Conservation (phyloP, 2,797 vertebrate genomes). For the Pipistrellus kuhlii region DNA sequence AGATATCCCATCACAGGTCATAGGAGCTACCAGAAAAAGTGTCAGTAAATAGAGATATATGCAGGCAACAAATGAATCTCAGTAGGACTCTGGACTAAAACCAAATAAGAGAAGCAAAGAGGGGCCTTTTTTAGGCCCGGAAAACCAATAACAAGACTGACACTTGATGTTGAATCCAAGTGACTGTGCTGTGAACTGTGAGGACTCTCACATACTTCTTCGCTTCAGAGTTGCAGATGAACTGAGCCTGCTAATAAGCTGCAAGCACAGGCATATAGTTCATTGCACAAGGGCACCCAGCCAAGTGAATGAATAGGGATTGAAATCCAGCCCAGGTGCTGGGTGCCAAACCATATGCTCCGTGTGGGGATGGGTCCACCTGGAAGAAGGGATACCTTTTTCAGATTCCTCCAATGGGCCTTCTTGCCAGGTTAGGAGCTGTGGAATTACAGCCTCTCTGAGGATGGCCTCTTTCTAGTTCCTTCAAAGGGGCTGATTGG, state of each 20-base stretch:
- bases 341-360: not conserved
- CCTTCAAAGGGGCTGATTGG: not conserved
- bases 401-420: not conserved
- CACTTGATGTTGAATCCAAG: not conserved
- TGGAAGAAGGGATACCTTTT: not conserved
- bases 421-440: not conserved
- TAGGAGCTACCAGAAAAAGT: not conserved
- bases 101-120: not conserved
- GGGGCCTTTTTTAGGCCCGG: not conserved
- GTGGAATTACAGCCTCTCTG: not conserved
- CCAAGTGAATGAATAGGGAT: not conserved
- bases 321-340: slow-evolving; percentile 15
- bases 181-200: not conserved
- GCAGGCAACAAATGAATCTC: not conserved
- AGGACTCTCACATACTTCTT: not conserved
- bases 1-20: not conserved
- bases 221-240: not conserved
- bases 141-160: not conserved
- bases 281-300: not conserved
- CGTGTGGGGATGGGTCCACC: not conserved
- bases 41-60: not conserved
- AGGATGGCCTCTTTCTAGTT: not conserved
- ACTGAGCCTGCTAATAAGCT: not conserved
- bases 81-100: not conserved
- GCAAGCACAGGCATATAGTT: not conserved